Percentiles rank a stretch among this genome's conserved stretches.
These are phyloP conservation scores for Ctenosaura bakeri DNA, from an alignment of 2,797 vertebrate genomes.

Conservation along the genomic window DNA sequence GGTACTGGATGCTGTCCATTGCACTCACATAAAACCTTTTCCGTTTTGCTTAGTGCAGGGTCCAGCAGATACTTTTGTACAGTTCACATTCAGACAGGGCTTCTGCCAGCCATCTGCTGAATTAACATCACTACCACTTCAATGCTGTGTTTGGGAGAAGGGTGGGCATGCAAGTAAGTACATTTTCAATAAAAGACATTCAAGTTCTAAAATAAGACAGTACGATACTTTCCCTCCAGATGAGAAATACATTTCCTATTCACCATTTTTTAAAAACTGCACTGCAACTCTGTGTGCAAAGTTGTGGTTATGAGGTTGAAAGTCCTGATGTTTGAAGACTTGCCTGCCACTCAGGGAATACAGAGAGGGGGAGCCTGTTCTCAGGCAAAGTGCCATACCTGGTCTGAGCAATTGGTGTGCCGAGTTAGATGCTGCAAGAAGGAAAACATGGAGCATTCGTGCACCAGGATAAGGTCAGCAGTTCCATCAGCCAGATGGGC, in stretches of 20 bases:
- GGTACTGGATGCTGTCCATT: not conserved
- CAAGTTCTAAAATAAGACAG: not conserved
- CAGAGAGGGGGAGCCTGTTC: too few relatives aligned
- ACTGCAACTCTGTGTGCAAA: not conserved
- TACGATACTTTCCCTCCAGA: not conserved
- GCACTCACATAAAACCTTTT: not conserved
- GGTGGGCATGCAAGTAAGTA: too few relatives aligned
- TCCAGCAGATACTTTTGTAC: not conserved
- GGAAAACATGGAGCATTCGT: slow-evolving; percentile 79
- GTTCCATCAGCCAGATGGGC: slow-evolving; percentile 89
- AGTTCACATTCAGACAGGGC: not conserved
- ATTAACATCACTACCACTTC: not conserved
- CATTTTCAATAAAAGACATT: not conserved
- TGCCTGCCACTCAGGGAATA: not conserved
- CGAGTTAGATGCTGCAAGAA: slow-evolving; percentile 86
- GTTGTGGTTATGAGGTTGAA: not conserved
- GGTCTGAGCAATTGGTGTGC: slow-evolving; percentile 85
- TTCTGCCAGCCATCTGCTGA: not conserved
- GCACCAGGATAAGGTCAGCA: slow-evolving; percentile 87
- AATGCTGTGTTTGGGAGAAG: too few relatives aligned
- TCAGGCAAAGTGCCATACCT: slow-evolving; percentile 62
- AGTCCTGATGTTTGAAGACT: not conserved
- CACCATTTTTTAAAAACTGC: not conserved
- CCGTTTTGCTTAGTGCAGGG: not conserved
- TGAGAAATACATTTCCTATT: not conserved